Base-by-base conservation (phyloP, 1,140 invertebrate genomes). In the Metopolophium dirhodum region DNA sequence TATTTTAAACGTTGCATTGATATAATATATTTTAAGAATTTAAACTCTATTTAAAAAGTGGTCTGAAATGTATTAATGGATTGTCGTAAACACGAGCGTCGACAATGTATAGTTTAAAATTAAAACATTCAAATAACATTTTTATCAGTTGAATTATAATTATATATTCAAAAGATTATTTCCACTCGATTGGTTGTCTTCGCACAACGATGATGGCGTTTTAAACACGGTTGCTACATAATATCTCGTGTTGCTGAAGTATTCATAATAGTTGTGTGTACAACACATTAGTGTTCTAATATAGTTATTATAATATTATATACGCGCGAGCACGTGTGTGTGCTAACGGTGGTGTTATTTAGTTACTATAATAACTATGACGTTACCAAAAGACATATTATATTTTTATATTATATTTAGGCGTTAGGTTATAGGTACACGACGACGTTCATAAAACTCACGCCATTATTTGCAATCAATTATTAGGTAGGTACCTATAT, bases 101-200 rank as follows among this genome's bases (percentile, higher is more conserved):
- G 61, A 18, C 61, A 77, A n/a, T 77, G 14, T 54, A 54, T 77
- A n/a, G 30, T 77, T 77, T 77, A 77, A 77, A 77, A 77, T n/a
- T 77, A n/a, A 77, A 77, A 77, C 14, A 77, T 77, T 77, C n/a
- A 77, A 77, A 77, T 35, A 20, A 6, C n/a, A 77, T 77, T 77
- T n/a, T n/a, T 68, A 68, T 77, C 61, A n/a, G n/a, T 77, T 35
- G 14, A 77, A 77, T 77, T 77, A 77, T n/a, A 77, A 77, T 77
- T n/a, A 77, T n/a, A 77, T 77, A 77, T 77, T 77, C 14, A 77
- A 77, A 77, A 77, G 61, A 77, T 77, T 77, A 77, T n/a, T 77
- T n/a, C 30, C n/a, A 77, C 30, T 77, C 61, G 61, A n/a, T 77
- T n/a, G n/a, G 61, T 68, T 61, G 30, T 77, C 30, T n/a, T 18